These are phyloP conservation scores for Apis dorsata DNA, from an alignment of 1,140 invertebrate species.

Conservation along the genomic window DNA sequence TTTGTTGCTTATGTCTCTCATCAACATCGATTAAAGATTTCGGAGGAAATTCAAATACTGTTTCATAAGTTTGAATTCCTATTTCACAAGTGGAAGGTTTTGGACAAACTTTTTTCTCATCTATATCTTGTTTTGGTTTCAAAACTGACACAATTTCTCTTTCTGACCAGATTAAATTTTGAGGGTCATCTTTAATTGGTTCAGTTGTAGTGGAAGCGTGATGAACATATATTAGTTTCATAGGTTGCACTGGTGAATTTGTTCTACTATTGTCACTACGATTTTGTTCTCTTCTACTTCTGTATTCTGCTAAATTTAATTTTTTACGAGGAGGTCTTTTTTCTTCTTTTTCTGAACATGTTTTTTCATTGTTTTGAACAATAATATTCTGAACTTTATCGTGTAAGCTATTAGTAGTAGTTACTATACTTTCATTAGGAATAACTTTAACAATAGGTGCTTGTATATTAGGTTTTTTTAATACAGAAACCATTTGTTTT, in stretches of 20 bases:
- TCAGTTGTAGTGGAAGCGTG: constrained; percentile 71
- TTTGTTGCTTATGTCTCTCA: constrained; percentile 16
- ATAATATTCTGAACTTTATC: constrained; percentile 67
- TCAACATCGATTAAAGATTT: constrained; percentile 26
- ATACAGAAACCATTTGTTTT: constrained; percentile 74
- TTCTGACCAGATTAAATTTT: constrained; percentile 69
- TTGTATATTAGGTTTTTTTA: constrained; percentile 70
- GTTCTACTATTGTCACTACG: constrained; percentile 68
- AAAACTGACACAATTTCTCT: constrained; percentile 70
- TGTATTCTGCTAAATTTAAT: constrained; percentile 80
- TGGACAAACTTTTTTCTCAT: constrained; percentile 64
- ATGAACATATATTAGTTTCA: constrained; percentile 68
- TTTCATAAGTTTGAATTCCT: constrained; percentile 68
- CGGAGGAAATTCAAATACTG: constrained; percentile 64
- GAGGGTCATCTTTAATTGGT: constrained; percentile 60
- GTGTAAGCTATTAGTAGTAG: constrained; percentile 66
- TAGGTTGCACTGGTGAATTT: constrained; percentile 68
- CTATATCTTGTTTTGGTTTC: constrained; percentile 66
- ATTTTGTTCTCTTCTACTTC: constrained; percentile 75
- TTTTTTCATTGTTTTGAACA: constrained; percentile 55
- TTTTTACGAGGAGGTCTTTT: constrained; percentile 74
- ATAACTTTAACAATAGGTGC: constrained; percentile 27
- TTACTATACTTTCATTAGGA: constrained; percentile 65
- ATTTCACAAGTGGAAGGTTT: constrained; percentile 60
- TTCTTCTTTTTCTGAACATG: constrained; percentile 47